Conservation (phyloP, 2,888 invertebrate species). For the Drosophila flavopinicola region DNA sequence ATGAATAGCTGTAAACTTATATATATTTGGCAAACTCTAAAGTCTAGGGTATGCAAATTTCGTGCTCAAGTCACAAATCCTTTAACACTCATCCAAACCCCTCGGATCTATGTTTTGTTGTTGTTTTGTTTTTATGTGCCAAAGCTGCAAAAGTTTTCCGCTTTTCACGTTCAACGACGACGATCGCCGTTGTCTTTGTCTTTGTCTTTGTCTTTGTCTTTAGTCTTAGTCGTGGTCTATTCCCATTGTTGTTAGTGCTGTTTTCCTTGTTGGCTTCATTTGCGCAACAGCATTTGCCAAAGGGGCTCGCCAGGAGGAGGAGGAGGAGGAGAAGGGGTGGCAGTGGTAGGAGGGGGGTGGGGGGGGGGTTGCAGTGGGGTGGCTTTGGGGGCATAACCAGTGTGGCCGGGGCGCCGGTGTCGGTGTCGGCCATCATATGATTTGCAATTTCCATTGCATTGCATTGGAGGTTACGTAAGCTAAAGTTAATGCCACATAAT, state of each 20-base stretch:
- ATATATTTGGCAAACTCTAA: too few relatives aligned
- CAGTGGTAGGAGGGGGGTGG: too few relatives aligned
- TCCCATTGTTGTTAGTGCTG: slow-evolving; percentile 48
- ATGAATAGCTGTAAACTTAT: too few relatives aligned
- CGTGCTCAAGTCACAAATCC: too few relatives aligned
- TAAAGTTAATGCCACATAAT: slow-evolving; percentile 80
- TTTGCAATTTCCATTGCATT: slow-evolving; percentile 73
- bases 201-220: slow-evolving; percentile 11
- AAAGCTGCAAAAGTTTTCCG: slow-evolving; percentile 82
- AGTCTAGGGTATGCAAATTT: too few relatives aligned
- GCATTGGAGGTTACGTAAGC: slow-evolving; percentile 75
- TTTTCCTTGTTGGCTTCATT: slow-evolving; percentile 68
- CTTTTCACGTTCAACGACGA: slow-evolving; percentile 84
- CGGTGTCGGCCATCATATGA: slow-evolving; percentile 69
- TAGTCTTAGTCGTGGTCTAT: slow-evolving; percentile 40
- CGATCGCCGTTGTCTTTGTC: slow-evolving; percentile 76
- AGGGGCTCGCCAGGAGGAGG: too few relatives aligned
- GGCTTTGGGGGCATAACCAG: slow-evolving; percentile 13
- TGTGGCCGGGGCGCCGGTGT: slow-evolving; percentile 44
- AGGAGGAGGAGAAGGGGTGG: neutral
- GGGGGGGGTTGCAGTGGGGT: neutral
- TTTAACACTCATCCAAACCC: neutral
- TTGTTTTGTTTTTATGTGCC: slow-evolving; percentile 59
- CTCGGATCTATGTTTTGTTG: neutral
- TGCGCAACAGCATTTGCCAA: slow-evolving; percentile 66